A percentile compares a stretch with the other conserved stretches of the same genome.
Evolutionary conservation across 1,140 invertebrate genomes (phyloP).

Genomic region (Ylistrum balloti): DNA sequence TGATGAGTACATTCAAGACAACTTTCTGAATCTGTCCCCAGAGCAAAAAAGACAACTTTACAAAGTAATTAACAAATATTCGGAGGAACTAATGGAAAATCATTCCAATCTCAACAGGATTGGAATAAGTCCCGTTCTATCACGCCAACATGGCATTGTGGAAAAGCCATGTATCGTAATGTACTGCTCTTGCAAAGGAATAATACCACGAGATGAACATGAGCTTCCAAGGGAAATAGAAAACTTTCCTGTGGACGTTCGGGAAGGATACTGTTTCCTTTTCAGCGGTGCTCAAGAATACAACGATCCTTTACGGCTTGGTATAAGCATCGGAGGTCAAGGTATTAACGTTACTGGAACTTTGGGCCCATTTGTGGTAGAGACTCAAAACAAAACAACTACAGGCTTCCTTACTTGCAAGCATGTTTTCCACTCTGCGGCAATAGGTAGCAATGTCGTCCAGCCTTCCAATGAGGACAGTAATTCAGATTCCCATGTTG

Average conservation of each 20-base stretch:
- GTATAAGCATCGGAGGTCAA: not conserved
- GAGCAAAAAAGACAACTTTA: not conserved
- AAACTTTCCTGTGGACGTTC: not conserved
- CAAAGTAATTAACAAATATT: not conserved
- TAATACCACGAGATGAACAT: not conserved
- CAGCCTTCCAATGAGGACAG: not conserved
- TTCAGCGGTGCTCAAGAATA: not conserved
- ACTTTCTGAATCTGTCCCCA: not conserved
- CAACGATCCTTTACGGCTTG: not conserved
- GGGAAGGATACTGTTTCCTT: not conserved
- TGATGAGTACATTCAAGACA: not conserved
- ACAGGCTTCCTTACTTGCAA: not conserved
- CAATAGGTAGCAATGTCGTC: not conserved
- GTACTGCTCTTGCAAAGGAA: slow-evolving; percentile 30
- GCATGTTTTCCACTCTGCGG: not conserved
- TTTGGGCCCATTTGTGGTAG: not conserved
- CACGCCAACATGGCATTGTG: not conserved
- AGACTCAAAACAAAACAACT: not conserved
- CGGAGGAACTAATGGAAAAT: not conserved
- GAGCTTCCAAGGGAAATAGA: not conserved
- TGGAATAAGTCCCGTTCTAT: not conserved
- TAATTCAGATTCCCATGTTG: not conserved
- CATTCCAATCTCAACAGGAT: slow-evolving; percentile 10
- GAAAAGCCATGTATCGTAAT: not conserved
- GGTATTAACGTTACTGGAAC: not conserved